Base-by-base conservation (phyloP, 2,113 vertebrate species). In the Artemisiospiza belli region DNA sequence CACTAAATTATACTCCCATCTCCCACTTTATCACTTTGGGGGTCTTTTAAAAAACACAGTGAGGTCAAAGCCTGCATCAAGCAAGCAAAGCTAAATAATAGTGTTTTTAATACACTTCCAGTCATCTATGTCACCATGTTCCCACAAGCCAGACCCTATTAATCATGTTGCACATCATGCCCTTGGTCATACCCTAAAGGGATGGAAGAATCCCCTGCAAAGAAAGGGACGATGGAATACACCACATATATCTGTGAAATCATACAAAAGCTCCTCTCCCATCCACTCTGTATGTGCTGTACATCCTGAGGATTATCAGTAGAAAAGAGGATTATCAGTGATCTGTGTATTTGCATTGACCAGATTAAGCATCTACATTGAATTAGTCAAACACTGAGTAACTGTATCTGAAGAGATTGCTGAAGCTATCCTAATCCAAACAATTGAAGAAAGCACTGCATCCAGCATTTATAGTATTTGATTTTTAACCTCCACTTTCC, bases 261-360 rank as follows among this genome's bases (percentile, higher is more conserved):
- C 57, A 68, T n/a, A 78, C 18, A 88, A 95, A 95, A 94, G 54
- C 75, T 52, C 17, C 11, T 63, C 64, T 95, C 67, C 92, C 44
- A 92, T 91, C 64, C 46, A 63, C 75, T 79, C 88, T 55, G 51
- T 30, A 87, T 66, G 87, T 80, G 83, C 67, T 67, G 81, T 87
- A 91, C 64, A 73, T 89, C 16, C 61, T 83, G 23, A 92, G 92
- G 94, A 97, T 96, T 94, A 92, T 85, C 74, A 92, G 79, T 12
- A 92, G 88, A 80, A 96, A 96, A 97, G 93, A 96, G 90, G 94
- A 97, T 97, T 97, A 96, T 94, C 51, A 4, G 77, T 87, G 94
- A 97, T 97, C 92, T 96, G 93, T 96, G 83, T 97, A 93, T 95
- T 96, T 95, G 86, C 86, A 96, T 70, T 95, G 95, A 94, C 93